These are phyloP conservation scores for Prosapia bicincta DNA, from an alignment of 2,888 invertebrate genomes.

Conservation along the genomic window DNA sequence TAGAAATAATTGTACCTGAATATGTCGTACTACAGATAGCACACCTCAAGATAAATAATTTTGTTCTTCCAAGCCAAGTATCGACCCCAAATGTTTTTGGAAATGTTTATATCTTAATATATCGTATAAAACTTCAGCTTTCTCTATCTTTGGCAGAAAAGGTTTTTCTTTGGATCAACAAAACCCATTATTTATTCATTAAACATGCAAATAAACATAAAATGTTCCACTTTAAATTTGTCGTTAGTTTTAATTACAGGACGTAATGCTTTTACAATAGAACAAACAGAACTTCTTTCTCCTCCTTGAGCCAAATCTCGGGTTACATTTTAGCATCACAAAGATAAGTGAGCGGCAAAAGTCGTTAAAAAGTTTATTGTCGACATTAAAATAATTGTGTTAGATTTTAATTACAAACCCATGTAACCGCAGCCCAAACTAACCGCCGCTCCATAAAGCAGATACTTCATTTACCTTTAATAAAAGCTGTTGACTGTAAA, in stretches of 20 bases:
- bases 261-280: background rate
- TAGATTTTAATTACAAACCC: slow-evolving; percentile 18
- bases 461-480: background rate
- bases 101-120: too few species aligned
- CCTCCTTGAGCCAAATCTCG: background rate
- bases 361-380: background rate
- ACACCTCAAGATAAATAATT: too few species aligned
- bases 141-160: too few species aligned
- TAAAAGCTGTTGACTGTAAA: background rate
- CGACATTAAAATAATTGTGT: slow-evolving; percentile 21
- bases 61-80: too few species aligned
- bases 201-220: too few species aligned
- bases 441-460: background rate
- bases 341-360: background rate
- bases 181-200: too few species aligned
- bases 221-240: too few species aligned
- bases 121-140: too few species aligned
- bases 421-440: background rate
- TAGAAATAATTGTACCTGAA: too few species aligned
- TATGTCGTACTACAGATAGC: too few species aligned
- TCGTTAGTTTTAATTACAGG: background rate
- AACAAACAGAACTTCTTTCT: background rate
- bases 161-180: too few species aligned
- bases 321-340: background rate
- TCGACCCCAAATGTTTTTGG: too few species aligned